Percentiles rank a stretch among this genome's conserved stretches.
Conservation (phyloP, 2,888 invertebrate species). For the Argyresthia albistria region DNA sequence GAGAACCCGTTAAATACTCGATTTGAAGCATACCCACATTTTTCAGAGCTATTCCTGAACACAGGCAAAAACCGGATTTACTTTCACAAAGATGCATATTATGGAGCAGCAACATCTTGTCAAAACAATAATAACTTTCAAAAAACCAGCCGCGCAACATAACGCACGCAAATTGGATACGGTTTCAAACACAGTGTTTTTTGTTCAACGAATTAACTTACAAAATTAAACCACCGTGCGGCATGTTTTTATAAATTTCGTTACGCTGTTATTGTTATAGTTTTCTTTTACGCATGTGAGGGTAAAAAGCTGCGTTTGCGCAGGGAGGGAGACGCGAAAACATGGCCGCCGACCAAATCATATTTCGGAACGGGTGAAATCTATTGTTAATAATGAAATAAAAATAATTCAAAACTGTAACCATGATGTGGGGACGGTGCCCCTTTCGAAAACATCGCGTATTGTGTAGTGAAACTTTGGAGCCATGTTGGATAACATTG, state of each 20-base stretch:
- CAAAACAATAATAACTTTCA: conserved; percentile 1
- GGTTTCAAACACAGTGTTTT: not conserved
- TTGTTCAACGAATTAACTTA: conserved; percentile 3
- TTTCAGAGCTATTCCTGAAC: no score
- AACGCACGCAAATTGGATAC: not conserved
- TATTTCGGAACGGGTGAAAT: conserved; percentile 68
- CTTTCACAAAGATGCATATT: no score
- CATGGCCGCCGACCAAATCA: conserved; percentile 67
- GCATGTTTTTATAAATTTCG: conserved; percentile 32
- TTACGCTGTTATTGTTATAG: conserved; percentile 37
- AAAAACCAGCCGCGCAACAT: not conserved
- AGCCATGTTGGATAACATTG: conserved; percentile 59
- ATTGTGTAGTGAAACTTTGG: conserved; percentile 25
- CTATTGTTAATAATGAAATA: conserved; percentile 58
- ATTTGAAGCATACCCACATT: no score
- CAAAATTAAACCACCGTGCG: conserved; percentile 3
- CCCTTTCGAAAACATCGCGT: conserved; percentile 11
- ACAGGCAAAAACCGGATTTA: no score
- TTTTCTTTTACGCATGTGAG: conserved; percentile 17
- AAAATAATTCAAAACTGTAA: conserved; percentile 32
- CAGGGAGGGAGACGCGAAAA: conserved; percentile 30
- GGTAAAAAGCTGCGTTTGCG: conserved; percentile 29
- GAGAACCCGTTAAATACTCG: no score
- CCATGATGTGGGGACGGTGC: conserved; percentile 23
- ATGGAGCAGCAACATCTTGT: not conserved